These are phyloP conservation scores for Macrochelys suwanniensis DNA, from an alignment of 2,797 vertebrate species.

Conservation along the genomic window DNA sequence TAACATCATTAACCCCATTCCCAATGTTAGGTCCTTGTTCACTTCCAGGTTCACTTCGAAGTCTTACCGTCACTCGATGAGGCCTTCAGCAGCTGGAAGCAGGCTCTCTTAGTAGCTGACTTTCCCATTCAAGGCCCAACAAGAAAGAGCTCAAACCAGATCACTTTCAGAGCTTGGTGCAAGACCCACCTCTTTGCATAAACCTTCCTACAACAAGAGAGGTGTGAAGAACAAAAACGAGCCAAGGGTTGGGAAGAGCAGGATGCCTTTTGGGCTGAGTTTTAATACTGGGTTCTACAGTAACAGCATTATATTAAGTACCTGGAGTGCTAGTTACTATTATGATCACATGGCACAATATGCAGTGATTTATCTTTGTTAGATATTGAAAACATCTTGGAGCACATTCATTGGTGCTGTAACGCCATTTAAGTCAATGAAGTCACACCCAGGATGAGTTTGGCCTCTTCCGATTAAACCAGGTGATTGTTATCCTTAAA, in stretches of 20 bases:
- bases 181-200: rapidly evolving
- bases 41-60: background rate
- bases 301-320: background rate
- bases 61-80: background rate
- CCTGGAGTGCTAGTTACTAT: no score
- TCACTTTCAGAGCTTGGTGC: rapidly evolving
- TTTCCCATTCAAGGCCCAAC: rapidly evolving
- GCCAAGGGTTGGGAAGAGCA: background rate
- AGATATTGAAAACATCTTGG: no score
- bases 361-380: no score
- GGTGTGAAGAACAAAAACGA: background rate
- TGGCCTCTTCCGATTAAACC: background rate
- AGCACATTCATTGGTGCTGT: no score
- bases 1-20: background rate
- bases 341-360: no score
- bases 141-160: background rate
- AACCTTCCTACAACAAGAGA: background rate
- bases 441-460: background rate
- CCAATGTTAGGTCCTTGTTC: background rate
- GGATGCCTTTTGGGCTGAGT: background rate
- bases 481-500: background rate
- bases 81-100: background rate
- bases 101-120: background rate
- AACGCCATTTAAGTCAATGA: no score
- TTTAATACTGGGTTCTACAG: background rate